Conservation (phyloP, 2,113 vertebrate genomes). For the Solenodon paradoxus region DNA sequence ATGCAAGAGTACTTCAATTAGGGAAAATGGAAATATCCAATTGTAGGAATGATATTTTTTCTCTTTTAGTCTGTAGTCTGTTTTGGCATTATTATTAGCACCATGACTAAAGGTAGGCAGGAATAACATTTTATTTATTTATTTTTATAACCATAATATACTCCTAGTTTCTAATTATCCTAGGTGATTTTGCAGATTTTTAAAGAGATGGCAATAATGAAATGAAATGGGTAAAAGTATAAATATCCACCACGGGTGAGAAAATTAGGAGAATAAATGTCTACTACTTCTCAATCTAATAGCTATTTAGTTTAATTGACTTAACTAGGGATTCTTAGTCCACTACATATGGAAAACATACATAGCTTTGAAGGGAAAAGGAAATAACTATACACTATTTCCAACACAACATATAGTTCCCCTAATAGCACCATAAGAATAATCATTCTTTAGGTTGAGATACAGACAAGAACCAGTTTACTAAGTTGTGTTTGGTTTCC, state of each 20-base stretch:
- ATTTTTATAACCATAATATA: background rate
- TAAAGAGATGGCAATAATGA: background rate
- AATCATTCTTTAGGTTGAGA: background rate
- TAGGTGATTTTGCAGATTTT: background rate
- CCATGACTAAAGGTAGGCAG: background rate
- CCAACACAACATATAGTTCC: background rate
- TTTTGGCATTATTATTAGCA: background rate
- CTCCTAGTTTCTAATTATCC: background rate
- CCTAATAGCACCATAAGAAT: background rate
- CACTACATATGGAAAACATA: background rate
- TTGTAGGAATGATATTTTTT: background rate
- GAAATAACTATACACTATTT: constrained; percentile 2
- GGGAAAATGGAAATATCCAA: background rate
- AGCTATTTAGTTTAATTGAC: background rate
- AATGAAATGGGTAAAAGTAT: background rate
- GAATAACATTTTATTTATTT: no score
- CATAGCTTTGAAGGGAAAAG: constrained; percentile 16
- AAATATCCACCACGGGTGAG: background rate
- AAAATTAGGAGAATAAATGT: constrained; percentile 26
- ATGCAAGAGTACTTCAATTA: background rate
- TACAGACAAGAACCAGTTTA: background rate
- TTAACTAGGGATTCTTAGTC: background rate
- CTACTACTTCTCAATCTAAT: background rate
- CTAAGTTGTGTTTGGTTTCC: background rate
- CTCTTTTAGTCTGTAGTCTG: background rate